A percentile compares a stretch with the other conserved stretches of the same genome.
These are phyloP conservation scores for Scrobipalpa atriplicella DNA, from an alignment of 2,888 invertebrate species.

Conservation along the genomic window DNA sequence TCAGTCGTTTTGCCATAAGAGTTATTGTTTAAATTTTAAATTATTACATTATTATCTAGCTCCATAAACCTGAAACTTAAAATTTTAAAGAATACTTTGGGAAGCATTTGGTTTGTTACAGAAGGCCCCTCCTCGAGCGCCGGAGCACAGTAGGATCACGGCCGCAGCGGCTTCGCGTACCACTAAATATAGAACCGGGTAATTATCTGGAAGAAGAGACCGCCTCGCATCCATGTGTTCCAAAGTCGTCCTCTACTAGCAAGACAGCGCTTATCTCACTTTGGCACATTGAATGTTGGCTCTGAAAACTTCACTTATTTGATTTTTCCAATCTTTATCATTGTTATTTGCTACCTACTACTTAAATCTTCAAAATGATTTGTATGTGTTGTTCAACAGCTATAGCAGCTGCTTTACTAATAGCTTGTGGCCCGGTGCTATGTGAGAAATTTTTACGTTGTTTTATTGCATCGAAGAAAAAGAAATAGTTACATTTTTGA, in stretches of 20 bases:
- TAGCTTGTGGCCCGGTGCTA: conserved; percentile 50
- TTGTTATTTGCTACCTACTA: background rate
- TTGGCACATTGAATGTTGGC: background rate
- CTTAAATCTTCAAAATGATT: conserved; percentile 46
- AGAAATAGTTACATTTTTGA: conserved; percentile 16
- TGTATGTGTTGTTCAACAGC: conserved; percentile 54
- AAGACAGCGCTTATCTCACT: background rate
- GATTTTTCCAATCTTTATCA: background rate
- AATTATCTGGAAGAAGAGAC: conserved; percentile 28
- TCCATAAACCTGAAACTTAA: background rate
- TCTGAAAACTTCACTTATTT: too few relatives aligned
- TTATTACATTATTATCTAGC: background rate
- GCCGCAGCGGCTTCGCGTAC: conserved; percentile 36
- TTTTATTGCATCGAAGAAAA: conserved; percentile 34
- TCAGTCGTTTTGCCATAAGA: too few relatives aligned
- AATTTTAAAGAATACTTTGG: conserved; percentile 1
- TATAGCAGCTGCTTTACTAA: conserved; percentile 44
- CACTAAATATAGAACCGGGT: conserved; percentile 37
- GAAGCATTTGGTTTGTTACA: conserved; percentile 32
- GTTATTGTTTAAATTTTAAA: background rate
- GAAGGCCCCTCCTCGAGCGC: conserved; percentile 28
- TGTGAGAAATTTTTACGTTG: conserved; percentile 53
- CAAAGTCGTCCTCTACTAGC: conserved; percentile 47
- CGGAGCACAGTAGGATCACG: conserved; percentile 16
- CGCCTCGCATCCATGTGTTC: conserved; percentile 46